Evolutionary conservation across 2,113 vertebrate genomes (phyloP).

Genomic region (Gavialis gangeticus): DNA sequence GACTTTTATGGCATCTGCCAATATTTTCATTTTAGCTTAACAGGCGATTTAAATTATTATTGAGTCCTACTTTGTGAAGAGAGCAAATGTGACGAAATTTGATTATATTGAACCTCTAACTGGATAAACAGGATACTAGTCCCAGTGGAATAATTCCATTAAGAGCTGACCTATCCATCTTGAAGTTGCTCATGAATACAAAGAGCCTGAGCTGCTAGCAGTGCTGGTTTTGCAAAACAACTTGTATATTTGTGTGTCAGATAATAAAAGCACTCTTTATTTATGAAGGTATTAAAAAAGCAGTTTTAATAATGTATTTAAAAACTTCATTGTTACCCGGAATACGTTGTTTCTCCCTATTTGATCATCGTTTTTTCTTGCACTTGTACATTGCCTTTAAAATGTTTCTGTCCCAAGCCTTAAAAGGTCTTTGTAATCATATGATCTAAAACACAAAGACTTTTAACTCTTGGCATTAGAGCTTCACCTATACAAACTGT

Average conservation of each 20-base stretch:
- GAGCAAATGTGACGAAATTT: slow-evolving; percentile 63
- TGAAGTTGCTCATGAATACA: slow-evolving; percentile 59
- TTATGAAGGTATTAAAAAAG: slow-evolving; percentile 47
- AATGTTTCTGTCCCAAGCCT: neutral
- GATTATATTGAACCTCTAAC: slow-evolving; percentile 69
- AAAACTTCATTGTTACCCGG: slow-evolving; percentile 14
- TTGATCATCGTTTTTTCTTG: slow-evolving; percentile 32
- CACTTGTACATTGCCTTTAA: neutral
- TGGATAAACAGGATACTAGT: slow-evolving; percentile 53
- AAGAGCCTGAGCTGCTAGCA: slow-evolving; percentile 33
- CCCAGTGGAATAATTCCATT: slow-evolving; percentile 75
- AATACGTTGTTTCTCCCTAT: neutral
- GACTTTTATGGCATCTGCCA: slow-evolving; percentile 54
- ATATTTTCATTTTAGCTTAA: slow-evolving; percentile 61
- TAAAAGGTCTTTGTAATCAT: neutral
- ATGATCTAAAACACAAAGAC: neutral
- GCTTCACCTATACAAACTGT: slow-evolving; percentile 7
- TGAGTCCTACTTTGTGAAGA: slow-evolving; percentile 57
- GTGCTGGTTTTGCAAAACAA: slow-evolving; percentile 20
- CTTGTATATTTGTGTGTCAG: neutral
- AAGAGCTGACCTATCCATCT: slow-evolving; percentile 64
- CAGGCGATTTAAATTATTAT: slow-evolving; percentile 60
- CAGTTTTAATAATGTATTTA: slow-evolving; percentile 25
- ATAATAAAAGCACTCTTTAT: slow-evolving; percentile 48
- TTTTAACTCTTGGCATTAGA: neutral